Evolutionary conservation across 2,113 vertebrate genomes (phyloP).

Genomic region (Rostratula benghalensis): DNA sequence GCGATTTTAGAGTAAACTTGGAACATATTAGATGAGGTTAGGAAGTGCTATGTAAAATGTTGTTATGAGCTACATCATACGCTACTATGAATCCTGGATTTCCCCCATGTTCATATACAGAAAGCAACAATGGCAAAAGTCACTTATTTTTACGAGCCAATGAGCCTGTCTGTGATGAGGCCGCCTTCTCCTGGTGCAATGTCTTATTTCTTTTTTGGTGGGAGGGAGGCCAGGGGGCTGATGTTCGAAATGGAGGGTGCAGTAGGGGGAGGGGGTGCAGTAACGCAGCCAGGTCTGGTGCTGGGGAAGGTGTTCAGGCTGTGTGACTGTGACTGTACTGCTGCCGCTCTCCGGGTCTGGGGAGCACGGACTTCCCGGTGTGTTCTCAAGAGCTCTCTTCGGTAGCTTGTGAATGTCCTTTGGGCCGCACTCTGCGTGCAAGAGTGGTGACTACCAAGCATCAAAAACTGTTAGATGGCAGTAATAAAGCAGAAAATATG

Average conservation of each 20-base stretch:
- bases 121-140: not conserved
- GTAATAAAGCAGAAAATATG: not conserved
- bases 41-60: not conserved
- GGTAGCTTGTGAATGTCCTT: not conserved
- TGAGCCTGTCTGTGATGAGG: not conserved
- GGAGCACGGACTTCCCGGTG: not conserved
- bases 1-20: not conserved
- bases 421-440: not conserved
- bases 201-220: not conserved
- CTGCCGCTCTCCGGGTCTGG: not conserved
- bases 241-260: not conserved
- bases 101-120: not conserved
- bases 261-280: not conserved
- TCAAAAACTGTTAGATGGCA: not conserved
- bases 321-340: not conserved
- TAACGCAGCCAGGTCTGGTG: not conserved
- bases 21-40: not conserved
- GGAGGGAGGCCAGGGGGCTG: not conserved
- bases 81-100: not conserved
- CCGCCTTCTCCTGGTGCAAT: not conserved
- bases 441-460: not conserved
- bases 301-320: not conserved
- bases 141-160: not conserved
- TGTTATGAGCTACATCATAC: not conserved
- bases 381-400: not conserved